phyloP scores from a whole-genome alignment of 2,888 invertebrate genomes.

The Ptilodon capucinus region DNA sequence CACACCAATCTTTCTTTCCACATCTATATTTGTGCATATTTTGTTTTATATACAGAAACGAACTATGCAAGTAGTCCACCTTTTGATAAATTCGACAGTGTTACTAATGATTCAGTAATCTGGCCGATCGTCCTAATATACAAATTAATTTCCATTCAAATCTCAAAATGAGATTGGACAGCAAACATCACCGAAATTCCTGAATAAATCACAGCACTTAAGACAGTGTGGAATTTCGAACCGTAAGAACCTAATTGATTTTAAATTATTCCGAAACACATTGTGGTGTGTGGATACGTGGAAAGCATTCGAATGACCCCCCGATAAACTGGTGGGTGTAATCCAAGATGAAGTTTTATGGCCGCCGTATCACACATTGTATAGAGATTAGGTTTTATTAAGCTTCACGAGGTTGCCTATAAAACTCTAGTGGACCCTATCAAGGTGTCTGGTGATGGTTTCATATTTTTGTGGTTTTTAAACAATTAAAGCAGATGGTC shows the following conservation, averaged over 20 bases:
- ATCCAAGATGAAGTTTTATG: constrained; percentile 33
- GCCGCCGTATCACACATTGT: constrained; percentile 18
- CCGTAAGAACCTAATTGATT: constrained; percentile 50
- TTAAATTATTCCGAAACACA: constrained; percentile 54
- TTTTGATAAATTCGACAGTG: too few species aligned
- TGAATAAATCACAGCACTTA: constrained; percentile 33
- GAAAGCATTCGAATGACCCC: constrained; percentile 47
- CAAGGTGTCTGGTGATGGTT: neutral
- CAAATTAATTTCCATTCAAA: neutral
- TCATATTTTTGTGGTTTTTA: neutral
- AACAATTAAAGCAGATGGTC: neutral
- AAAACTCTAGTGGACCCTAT: constrained; percentile 3
- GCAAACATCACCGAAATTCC: constrained; percentile 5
- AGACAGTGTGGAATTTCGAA: constrained; percentile 44
- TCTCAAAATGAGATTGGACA: neutral
- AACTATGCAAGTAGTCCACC: too few species aligned
- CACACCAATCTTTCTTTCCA: too few species aligned
- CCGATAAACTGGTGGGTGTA: constrained; percentile 44
- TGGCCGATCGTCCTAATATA: neutral
- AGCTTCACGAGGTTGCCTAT: constrained; percentile 7
- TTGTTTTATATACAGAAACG: too few species aligned
- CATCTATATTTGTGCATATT: too few species aligned
- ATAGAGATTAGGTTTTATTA: constrained; percentile 32
- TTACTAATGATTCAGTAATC: neutral
- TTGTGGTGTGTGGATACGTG: constrained; percentile 47